Base-by-base conservation (phyloP, 2,113 vertebrate genomes). In the Alexandromys fortis region DNA sequence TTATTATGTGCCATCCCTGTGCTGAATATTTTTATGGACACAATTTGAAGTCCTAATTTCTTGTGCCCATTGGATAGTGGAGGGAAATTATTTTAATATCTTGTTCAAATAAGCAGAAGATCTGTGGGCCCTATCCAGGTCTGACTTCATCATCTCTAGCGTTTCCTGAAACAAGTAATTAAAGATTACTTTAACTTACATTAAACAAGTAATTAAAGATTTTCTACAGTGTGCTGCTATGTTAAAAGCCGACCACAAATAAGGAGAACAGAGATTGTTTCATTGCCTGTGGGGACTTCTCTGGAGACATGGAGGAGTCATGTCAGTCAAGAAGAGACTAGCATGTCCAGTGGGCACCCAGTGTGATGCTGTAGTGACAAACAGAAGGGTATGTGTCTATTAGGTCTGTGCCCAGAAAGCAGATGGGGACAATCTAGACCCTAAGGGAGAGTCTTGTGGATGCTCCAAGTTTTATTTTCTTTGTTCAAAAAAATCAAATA, bases 401-500 rank as follows among this genome's bases (percentile, higher is more conserved):
- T 49, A 79, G 35, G 38, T 45, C n/a, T 0, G 0, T 55, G n/a
- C 11, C 63, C 22, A 52, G 55, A 65, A 86, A 61, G n/a, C 26
- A 89, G 45, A 77, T 8, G 45, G 77, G 86, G 35, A 90, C 47
- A 30, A 49, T 16, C 7, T 3, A 7, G 19, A 26, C 12, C 16
- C 14, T 38, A 70, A 94, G 26, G 2, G 33, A 81, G 33, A 38
- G 63, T 94, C 83, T 92, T 76, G 94, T 72, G 13, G 16, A 38
- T 58, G 14, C 26, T 94, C 47, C 68, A 42, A 91, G 45, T 83
- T 94, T 94, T 78, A 58, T 95, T 76, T 88, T 92, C 42, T 85
- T 81, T 91, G 58, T 30, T 61, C 68, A 55, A 55, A 76, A 86
- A 47, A 17, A 70, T 83, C 73, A 93, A 35, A 89, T 97, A 93